These are phyloP conservation scores for Danaus melanippus DNA, from an alignment of 1,140 invertebrate genomes.

Conservation along the genomic window DNA sequence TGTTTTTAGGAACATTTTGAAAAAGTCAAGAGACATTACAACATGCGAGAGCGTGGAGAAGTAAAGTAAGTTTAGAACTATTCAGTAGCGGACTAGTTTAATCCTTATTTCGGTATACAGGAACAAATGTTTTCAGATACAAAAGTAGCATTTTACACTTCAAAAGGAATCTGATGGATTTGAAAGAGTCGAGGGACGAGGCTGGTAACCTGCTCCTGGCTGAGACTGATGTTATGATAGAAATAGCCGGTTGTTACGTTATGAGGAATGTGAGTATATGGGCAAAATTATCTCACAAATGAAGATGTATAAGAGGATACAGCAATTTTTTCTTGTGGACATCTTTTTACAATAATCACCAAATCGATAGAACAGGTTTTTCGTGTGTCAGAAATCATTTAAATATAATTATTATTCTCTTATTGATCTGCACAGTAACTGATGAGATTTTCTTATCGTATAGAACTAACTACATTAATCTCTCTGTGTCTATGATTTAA, in stretches of 20 bases:
- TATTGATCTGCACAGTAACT: too few relatives aligned
- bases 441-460: too few relatives aligned
- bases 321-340: too few relatives aligned
- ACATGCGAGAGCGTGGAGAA: slow-evolving; percentile 21
- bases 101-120: too few relatives aligned
- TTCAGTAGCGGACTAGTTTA: too few relatives aligned
- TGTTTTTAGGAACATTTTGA: slow-evolving; percentile 46
- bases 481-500: too few relatives aligned
- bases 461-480: too few relatives aligned
- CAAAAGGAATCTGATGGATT: slow-evolving; percentile 38
- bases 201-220: slow-evolving; percentile 31
- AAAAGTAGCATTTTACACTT: slow-evolving; percentile 54
- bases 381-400: too few relatives aligned
- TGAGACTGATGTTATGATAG: slow-evolving; percentile 40
- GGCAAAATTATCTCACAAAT: background rate
- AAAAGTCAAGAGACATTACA: slow-evolving; percentile 43
- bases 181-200: slow-evolving; percentile 35
- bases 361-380: too few relatives aligned
- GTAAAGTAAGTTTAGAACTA: slow-evolving; percentile 26
- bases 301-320: too few relatives aligned
- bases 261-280: slow-evolving; percentile 47
- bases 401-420: too few relatives aligned
- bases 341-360: too few relatives aligned
- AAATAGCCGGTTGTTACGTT: slow-evolving; percentile 52
- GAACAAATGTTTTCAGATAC: slow-evolving; percentile 24